phyloP scores from a whole-genome alignment of 2,113 vertebrate genomes.

The Gymnobelideus leadbeateri region DNA sequence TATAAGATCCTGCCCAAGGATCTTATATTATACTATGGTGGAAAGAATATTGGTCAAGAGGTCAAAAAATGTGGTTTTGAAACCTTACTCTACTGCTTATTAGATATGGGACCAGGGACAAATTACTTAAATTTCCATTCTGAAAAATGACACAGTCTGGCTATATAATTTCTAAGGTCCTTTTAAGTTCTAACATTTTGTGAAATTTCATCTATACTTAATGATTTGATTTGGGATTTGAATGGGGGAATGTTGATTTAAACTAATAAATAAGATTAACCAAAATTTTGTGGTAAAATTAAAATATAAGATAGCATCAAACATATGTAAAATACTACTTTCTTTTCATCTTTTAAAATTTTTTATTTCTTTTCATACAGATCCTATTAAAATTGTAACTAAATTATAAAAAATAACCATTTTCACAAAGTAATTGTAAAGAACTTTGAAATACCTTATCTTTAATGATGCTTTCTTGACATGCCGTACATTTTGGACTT shows the following conservation, averaged over 20 bases:
- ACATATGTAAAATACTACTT: background rate
- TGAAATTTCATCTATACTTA: background rate
- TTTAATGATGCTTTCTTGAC: conserved; percentile 87
- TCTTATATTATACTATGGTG: background rate
- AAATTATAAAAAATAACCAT: background rate
- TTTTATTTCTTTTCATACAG: background rate
- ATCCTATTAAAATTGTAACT: background rate
- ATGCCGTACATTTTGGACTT: conserved; percentile 87
- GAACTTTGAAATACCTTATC: conserved; percentile 85
- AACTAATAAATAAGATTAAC: background rate
- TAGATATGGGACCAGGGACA: background rate
- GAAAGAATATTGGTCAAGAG: background rate
- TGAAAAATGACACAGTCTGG: background rate
- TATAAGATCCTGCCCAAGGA: background rate
- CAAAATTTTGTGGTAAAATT: background rate
- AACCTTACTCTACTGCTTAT: background rate
- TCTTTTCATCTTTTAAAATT: background rate
- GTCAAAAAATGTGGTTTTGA: background rate
- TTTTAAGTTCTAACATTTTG: background rate
- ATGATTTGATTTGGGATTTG: background rate
- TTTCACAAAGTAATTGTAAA: background rate
- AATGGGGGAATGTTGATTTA: background rate
- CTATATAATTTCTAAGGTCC: background rate
- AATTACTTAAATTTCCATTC: background rate
- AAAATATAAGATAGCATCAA: background rate